phyloP scores from a whole-genome alignment of 2,888 invertebrate genomes.

The Drosophila peninsularis region DNA sequence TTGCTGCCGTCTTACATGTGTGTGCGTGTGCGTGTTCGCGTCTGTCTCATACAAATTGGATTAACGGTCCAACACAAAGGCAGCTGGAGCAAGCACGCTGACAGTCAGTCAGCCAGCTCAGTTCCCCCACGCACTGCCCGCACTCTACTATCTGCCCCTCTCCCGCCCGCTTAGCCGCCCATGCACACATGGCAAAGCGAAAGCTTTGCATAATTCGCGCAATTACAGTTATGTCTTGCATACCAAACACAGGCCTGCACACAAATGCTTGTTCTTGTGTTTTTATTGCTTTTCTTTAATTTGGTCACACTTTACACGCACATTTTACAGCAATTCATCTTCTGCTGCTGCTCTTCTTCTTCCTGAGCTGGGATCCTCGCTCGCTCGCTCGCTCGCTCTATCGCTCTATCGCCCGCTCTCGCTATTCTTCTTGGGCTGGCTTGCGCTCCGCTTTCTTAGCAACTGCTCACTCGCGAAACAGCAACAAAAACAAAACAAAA shows the following conservation, averaged over 20 bases:
- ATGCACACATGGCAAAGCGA: constrained; percentile 15
- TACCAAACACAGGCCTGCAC: constrained; percentile 3
- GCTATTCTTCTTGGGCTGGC: constrained; percentile 10
- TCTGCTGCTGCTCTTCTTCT: constrained; percentile 17
- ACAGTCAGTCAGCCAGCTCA: constrained; percentile 17
- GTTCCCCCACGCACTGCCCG: not conserved
- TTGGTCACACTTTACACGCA: constrained; percentile 44
- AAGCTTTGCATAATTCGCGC: constrained; percentile 65
- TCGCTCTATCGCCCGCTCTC: constrained; percentile 10
- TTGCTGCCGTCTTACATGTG: constrained; percentile 18
- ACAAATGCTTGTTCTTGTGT: not conserved
- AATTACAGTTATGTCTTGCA: constrained; percentile 39
- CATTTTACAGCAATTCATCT: constrained; percentile 42
- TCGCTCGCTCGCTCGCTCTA: constrained; percentile 6
- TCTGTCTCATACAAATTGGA: constrained; percentile 62
- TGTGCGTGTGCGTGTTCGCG: constrained; percentile 7
- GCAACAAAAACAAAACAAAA: constrained; percentile 39
- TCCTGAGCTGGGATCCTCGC: constrained; percentile 37
- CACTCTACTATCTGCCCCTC: not conserved
- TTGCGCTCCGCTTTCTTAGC: constrained; percentile 8
- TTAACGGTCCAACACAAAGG: constrained; percentile 55
- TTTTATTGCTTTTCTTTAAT: not conserved
- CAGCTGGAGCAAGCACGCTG: constrained; percentile 34
- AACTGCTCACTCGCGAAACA: constrained; percentile 44
- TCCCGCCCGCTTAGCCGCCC: not conserved